phyloP scores from a whole-genome alignment of 2,113 vertebrate genomes.

The Ploceus nigricollis region DNA sequence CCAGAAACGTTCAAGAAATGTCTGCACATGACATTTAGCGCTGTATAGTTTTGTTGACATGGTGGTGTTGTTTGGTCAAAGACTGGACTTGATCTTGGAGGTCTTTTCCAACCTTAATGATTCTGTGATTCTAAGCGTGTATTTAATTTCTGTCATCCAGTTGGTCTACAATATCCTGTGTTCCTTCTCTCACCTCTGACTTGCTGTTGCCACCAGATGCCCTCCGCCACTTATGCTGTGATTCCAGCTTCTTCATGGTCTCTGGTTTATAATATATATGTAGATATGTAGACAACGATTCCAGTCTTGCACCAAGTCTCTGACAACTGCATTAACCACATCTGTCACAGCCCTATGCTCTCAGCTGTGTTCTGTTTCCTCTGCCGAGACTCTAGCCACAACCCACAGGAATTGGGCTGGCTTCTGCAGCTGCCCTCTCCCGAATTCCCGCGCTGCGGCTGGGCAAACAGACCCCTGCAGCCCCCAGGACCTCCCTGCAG shows the following conservation, averaged over 20 bases:
- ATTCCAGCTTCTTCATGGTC: neutral
- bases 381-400: fast-evolving
- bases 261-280: neutral
- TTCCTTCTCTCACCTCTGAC: neutral
- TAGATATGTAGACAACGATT: neutral
- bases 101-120: neutral
- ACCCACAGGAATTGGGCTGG: neutral
- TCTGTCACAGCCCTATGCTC: fast-evolving
- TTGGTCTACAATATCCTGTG: neutral
- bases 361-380: neutral
- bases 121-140: neutral
- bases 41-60: neutral
- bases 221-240: neutral
- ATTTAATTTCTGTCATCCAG: neutral
- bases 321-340: neutral
- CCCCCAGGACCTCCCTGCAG: too few relatives aligned
- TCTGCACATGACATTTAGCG: neutral
- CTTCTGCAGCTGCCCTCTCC: too few relatives aligned
- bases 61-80: neutral
- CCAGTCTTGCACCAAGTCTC: neutral
- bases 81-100: neutral
- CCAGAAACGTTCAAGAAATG: neutral
- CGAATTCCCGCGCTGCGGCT: fast-evolving
- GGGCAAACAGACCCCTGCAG: neutral
- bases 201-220: neutral